Evolutionary conservation across 2,113 vertebrate genomes (phyloP).

Genomic region (Gambusia affinis): DNA sequence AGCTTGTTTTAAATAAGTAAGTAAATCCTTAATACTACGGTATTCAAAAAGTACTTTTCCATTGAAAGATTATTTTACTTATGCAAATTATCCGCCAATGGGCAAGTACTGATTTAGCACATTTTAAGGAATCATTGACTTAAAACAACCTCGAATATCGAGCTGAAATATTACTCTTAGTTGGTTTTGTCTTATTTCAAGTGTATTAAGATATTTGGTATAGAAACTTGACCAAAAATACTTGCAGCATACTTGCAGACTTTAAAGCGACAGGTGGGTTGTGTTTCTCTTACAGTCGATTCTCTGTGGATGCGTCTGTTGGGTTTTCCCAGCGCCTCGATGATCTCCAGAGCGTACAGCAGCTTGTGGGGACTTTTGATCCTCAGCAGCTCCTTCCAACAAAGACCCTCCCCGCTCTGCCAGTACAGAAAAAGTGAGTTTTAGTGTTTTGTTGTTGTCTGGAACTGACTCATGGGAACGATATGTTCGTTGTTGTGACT

Average conservation of each 20-base stretch:
- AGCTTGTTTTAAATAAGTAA: no score
- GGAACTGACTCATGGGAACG: fast-evolving
- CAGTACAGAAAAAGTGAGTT: constrained; percentile 2
- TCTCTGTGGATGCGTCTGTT: constrained; percentile 95
- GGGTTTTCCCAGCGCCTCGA: constrained; percentile 96
- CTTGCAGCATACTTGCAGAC: background rate
- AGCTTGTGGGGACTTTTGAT: constrained; percentile 98
- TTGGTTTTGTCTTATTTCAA: no score
- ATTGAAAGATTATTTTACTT: no score
- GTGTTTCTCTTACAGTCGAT: constrained; percentile 83
- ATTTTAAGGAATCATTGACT: no score
- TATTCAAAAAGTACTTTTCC: no score
- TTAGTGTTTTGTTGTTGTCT: background rate
- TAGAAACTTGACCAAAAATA: no score
- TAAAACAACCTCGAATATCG: no score
- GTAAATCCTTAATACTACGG: no score
- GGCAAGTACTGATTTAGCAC: no score
- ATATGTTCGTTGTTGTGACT: constrained; percentile 23
- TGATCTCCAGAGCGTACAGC: constrained; percentile 96
- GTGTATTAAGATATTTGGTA: no score
- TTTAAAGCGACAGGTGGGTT: background rate
- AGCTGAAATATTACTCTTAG: no score
- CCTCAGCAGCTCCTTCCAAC: constrained; percentile 95
- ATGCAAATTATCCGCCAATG: no score
- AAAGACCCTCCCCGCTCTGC: constrained; percentile 89